Conservation (phyloP, 2,797 vertebrate genomes). For the Diplodus puntazzo region DNA sequence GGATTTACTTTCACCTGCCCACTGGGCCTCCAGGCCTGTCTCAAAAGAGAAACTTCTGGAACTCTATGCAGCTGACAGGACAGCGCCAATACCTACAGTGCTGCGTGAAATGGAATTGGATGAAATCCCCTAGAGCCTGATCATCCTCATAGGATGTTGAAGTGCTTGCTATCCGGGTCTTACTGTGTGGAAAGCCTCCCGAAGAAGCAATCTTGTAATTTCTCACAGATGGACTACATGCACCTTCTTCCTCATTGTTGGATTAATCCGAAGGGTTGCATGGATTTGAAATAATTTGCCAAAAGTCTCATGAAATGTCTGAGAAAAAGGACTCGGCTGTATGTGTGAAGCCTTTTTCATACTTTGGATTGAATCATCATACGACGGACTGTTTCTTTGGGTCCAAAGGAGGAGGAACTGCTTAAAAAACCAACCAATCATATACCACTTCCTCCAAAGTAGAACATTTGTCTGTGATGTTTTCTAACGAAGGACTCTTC, state of each 20-base stretch:
- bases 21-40: slow-evolving; percentile 34
- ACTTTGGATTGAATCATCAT: slow-evolving; percentile 31
- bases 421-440: slow-evolving; percentile 10
- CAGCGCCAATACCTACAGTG: slow-evolving; percentile 12
- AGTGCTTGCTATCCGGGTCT: slow-evolving; percentile 15
- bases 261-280: slow-evolving; percentile 38
- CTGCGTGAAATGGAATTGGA: slow-evolving; percentile 33
- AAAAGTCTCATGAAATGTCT: slow-evolving; percentile 50
- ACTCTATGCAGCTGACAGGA: slow-evolving; percentile 45
- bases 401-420: slow-evolving; percentile 45
- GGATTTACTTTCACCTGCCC: slow-evolving; percentile 36
- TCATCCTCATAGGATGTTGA: slow-evolving; percentile 47
- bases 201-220: slow-evolving; percentile 28
- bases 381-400: slow-evolving; percentile 20
- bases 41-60: slow-evolving; percentile 43
- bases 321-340: slow-evolving; percentile 23
- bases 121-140: slow-evolving; percentile 33
- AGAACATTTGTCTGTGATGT: slow-evolving; percentile 24
- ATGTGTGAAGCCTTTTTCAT: slow-evolving; percentile 34
- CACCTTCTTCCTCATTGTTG: slow-evolving; percentile 30
- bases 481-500: slow-evolving; percentile 44
- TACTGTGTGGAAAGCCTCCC: slow-evolving; percentile 43
- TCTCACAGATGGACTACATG: slow-evolving; percentile 16
- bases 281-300: slow-evolving; percentile 65
- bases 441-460: slow-evolving; percentile 39